These are phyloP conservation scores for Hydroisotoma schaefferi DNA, from an alignment of 2,888 invertebrate genomes.

Conservation along the genomic window DNA sequence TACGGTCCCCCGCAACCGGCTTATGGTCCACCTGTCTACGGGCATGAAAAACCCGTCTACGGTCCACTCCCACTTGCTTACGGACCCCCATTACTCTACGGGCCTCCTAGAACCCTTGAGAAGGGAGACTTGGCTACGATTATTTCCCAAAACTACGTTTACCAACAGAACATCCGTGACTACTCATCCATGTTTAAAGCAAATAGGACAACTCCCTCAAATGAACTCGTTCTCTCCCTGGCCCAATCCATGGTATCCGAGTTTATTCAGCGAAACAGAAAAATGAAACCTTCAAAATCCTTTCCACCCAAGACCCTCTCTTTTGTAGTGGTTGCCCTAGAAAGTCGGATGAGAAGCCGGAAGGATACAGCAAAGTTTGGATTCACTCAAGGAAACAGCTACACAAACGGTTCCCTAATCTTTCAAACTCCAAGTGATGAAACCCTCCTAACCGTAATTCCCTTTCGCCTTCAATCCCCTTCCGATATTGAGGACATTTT, in stretches of 20 bases:
- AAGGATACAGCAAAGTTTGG: neutral
- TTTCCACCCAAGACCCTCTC: neutral
- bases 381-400: neutral
- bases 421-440: constrained; percentile 5
- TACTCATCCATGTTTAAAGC: neutral
- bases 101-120: neutral
- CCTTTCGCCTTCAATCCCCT: neutral
- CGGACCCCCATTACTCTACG: neutral
- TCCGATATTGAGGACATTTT: neutral
- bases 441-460: neutral
- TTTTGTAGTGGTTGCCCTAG: constrained; percentile 5
- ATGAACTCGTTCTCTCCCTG: neutral
- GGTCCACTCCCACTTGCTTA: too few species aligned
- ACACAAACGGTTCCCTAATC: constrained; percentile 1
- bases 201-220: neutral
- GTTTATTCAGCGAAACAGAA: neutral
- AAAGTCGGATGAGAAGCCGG: constrained; percentile 1
- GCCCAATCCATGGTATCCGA: too few species aligned
- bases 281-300: neutral
- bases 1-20: constrained; percentile 1
- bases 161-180: constrained; percentile 6
- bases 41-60: neutral
- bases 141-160: constrained; percentile 2
- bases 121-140: constrained; percentile 3
- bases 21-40: too few species aligned